Evolutionary conservation across 2,888 invertebrate genomes (phyloP), one percentile per base, ranked within the genome.

Genomic region (Acanthococcus lagerstroemiae): DNA sequence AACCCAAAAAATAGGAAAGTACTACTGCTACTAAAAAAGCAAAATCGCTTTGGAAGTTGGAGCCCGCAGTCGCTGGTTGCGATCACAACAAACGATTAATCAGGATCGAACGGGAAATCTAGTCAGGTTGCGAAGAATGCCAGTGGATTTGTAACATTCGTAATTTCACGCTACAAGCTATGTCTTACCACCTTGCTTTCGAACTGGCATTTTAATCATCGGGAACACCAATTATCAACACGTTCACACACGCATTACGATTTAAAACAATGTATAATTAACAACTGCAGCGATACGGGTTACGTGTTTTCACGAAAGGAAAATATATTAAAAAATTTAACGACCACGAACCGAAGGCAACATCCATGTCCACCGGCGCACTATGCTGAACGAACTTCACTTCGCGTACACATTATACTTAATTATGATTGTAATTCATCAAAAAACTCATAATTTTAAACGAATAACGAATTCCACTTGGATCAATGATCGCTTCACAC

Each of bases 121-220:
- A 37, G 37, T 3, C 12, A n/a, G 37, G 2, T 37, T 37, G n/a
- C 37, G 2, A 37, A 37, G 21, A 50, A 50, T 50, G 50, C 19
- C n/a, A 9, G 4, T 4, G 2, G 19, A 50, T 50, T 50, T 19
- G 17, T 50, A 19, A 19, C 50, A 50, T 50, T 50, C 17, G 25
- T 45, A 44, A 15, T 37, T n/a, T 37, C 12, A 37, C 37, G 37
- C 37, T 37, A 37, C 37, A 37, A 9, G 37, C n/a, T n/a, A 21
- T 22, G 50, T 50, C 48, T 57, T 66, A 60, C 48, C 45, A 66
- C 66, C 66, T 66, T 66, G 66, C 37, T 66, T 66, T 30, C 66
- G 66, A 21, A 66, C 66, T 46, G 66, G 66, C 66, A 66, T 66
- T 30, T 66, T 57, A 37, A 50, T 12, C 52, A 52, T 52, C 52